Base-by-base conservation (phyloP, 2,797 vertebrate species). In the Gymnothorax javanicus region DNA sequence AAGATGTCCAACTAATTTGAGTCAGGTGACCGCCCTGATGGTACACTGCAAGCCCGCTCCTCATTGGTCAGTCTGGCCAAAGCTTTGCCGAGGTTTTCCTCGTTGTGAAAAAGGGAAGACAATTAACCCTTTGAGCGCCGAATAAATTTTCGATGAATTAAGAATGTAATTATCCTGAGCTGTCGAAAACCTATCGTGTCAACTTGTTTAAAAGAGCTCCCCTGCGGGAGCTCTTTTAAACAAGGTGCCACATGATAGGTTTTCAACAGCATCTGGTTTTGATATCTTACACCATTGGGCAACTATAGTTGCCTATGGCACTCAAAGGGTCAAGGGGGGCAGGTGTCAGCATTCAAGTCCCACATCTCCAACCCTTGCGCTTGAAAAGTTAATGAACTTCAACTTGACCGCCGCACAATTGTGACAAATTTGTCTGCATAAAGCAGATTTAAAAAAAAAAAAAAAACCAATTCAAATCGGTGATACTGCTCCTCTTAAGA, bases 301-400 rank as follows among this genome's bases (percentile, higher is more conserved):
- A n/a, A n/a, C n/a, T n/a, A n/a, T n/a, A n/a, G n/a, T n/a, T n/a
- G n/a, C n/a, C n/a, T n/a, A n/a, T n/a, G n/a, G n/a, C n/a, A n/a
- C n/a, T n/a, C n/a, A n/a, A n/a, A n/a, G n/a, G n/a, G n/a, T n/a
- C n/a, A n/a, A 85, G 60, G 50, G 43, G 71, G 50, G 11, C 84
- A 69, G 83, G 60, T 84, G 64, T 85, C 62, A 54, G n/a, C 7
- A 71, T 85, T 85, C 62, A 85, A 23, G 25, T 69, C 56, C 62
- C 62, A 57, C 4, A n/a, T 52, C 12, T 54, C 81, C 43, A 7
- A 23, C 33, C 13, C n/a, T 23, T 54, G n/a, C 33, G 23, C 13
- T 69, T 54, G 50, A 69, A 85, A 71, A 69, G 25, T 69, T n/a
- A 50, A 84, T 73, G 52, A 67, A 84, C 50, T 11, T 73, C 50